These are phyloP conservation scores for Ibycter americanus DNA, from an alignment of 2,797 vertebrate genomes.

Conservation along the genomic window DNA sequence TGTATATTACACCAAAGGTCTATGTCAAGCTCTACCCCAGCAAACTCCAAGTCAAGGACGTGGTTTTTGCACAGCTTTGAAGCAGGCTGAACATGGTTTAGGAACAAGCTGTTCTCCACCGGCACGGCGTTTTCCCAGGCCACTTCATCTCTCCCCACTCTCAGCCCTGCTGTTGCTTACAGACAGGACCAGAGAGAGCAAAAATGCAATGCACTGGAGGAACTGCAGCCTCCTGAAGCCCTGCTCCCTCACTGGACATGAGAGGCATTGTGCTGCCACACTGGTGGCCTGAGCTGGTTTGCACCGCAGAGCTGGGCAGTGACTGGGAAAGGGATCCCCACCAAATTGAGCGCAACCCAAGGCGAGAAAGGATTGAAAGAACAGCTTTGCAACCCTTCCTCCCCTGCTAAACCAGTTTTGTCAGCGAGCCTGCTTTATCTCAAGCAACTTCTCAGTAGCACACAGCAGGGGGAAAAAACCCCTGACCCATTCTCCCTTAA, in stretches of 20 bases:
- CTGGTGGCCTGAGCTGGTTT: neutral
- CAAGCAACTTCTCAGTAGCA: neutral
- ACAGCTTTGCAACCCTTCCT: neutral
- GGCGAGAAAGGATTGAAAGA: fast-evolving
- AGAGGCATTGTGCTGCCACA: neutral
- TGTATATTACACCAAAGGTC: fast-evolving
- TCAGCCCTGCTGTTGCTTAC: neutral
- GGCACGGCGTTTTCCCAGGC: neutral
- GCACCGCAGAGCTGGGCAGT: fast-evolving
- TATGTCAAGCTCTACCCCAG: neutral
- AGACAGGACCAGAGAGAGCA: neutral
- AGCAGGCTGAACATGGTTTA: neutral
- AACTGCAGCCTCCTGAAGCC: neutral
- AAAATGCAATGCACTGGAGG: neutral
- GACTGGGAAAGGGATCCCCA: neutral
- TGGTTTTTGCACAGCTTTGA: neutral
- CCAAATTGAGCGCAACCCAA: fast-evolving
- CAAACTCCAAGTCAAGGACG: fast-evolving
- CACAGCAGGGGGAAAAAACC: neutral
- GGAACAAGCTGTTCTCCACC: fast-evolving
- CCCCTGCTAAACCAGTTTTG: neutral
- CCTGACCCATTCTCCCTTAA: neutral
- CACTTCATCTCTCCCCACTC: neutral
- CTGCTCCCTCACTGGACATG: fast-evolving
- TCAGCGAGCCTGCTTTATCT: neutral